These are phyloP conservation scores for Hormaphis cornu DNA, from an alignment of 1,140 invertebrate species.

Conservation along the genomic window DNA sequence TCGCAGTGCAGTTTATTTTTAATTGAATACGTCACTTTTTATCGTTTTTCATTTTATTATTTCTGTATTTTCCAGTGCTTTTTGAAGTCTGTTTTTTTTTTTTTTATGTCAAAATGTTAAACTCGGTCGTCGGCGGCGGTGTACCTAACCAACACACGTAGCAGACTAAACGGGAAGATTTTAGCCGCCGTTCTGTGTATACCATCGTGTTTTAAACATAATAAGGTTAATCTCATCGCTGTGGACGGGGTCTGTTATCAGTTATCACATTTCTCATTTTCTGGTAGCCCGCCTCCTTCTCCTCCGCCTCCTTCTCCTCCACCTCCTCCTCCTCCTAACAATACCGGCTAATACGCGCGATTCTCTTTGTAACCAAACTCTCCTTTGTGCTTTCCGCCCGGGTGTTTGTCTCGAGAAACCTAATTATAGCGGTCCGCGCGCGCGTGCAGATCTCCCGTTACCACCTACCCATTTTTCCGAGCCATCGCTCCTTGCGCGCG, in stretches of 20 bases:
- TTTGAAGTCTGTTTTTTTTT: no score
- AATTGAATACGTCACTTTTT: no score
- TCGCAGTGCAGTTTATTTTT: no score
- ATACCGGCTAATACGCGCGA: not conserved
- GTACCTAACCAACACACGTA: no score
- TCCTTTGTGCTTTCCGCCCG: not conserved
- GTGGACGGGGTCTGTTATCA: conserved; percentile 12
- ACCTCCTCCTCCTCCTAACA: not conserved
- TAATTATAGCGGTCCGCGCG: conserved; percentile 14
- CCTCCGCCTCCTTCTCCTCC: not conserved
- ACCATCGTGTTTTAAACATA: no score
- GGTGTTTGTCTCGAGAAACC: conserved; percentile 14
- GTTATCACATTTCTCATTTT: conserved; percentile 28
- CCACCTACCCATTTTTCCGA: not conserved
- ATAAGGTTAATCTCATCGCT: no score
- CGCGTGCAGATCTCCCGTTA: not conserved
- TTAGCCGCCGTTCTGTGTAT: no score
- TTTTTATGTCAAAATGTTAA: no score
- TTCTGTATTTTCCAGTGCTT: no score
- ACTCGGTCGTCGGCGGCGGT: no score
- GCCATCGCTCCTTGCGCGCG: not conserved
- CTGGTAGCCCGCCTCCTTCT: not conserved
- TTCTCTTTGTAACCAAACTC: conserved; percentile 29
- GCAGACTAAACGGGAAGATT: no score
- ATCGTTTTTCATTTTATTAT: no score